Conservation (phyloP, 2,888 invertebrate genomes). For the Agonopterix subpropinquella region DNA sequence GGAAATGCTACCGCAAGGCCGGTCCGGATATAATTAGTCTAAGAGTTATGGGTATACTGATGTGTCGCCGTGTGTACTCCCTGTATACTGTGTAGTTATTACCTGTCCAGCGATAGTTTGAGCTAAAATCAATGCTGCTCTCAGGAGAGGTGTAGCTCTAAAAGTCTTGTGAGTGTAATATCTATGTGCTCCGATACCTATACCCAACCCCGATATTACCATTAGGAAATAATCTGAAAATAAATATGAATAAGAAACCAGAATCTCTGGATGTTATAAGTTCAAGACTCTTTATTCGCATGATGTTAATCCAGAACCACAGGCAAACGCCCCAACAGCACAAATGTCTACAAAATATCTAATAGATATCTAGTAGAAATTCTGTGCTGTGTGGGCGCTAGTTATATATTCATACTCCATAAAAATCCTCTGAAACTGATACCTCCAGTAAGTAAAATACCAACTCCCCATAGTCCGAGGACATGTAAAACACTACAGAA, state of each 20-base stretch:
- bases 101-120: constrained; percentile 89
- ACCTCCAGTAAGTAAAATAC: constrained; percentile 27
- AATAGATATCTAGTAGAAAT: too few relatives aligned
- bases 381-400: too few relatives aligned
- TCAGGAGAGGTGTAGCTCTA: constrained; percentile 80
- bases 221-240: constrained; percentile 12
- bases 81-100: too few relatives aligned
- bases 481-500: constrained; percentile 74
- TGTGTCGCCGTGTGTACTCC: too few relatives aligned
- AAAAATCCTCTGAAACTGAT: constrained; percentile 28
- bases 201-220: constrained; percentile 67
- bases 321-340: too few relatives aligned
- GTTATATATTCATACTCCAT: constrained; percentile 40
- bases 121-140: constrained; percentile 76
- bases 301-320: too few relatives aligned
- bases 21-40: too few relatives aligned
- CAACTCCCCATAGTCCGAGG: constrained; percentile 55
- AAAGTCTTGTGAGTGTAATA: constrained; percentile 86
- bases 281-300: too few relatives aligned
- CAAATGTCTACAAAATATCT: too few relatives aligned
- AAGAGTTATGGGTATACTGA: too few relatives aligned
- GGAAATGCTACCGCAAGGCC: too few relatives aligned
- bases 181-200: constrained; percentile 89
- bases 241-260: not conserved
- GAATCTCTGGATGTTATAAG: too few relatives aligned